Conservation (phyloP, 2,797 vertebrate genomes). For the Natrix natrix region DNA sequence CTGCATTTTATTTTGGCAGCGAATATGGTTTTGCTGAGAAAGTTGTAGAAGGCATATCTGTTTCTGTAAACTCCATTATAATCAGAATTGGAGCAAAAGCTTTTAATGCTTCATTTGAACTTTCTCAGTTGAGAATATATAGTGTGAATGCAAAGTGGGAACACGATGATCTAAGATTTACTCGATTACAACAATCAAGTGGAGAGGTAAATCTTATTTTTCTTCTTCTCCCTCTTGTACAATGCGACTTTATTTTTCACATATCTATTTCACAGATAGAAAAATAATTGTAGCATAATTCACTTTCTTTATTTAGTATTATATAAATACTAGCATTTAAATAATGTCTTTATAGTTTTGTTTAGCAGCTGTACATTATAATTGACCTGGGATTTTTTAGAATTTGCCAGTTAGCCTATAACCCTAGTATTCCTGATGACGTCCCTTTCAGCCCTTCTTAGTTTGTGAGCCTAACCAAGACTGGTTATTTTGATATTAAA, state of each 20-base stretch:
- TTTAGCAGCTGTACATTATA: neutral
- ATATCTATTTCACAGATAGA: neutral
- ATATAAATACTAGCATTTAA: neutral
- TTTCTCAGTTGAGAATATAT: constrained; percentile 95
- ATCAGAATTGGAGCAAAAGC: constrained; percentile 97
- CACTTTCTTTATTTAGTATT: neutral
- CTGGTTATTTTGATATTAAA: neutral
- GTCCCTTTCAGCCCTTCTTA: neutral
- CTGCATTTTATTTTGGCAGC: constrained; percentile 74
- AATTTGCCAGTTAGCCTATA: neutral
- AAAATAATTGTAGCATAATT: neutral
- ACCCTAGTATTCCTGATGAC: neutral
- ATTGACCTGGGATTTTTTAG: neutral
- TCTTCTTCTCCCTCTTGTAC: neutral
- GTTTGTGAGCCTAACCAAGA: neutral
- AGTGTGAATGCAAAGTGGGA: constrained; percentile 97
- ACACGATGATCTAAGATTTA: constrained; percentile 85
- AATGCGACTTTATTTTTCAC: neutral
- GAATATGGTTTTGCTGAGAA: constrained; percentile 99
- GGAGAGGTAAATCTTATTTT: constrained; percentile 83
- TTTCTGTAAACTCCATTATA: constrained; percentile 96
- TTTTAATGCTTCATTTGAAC: constrained; percentile 98
- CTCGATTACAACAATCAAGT: constrained; percentile 90
- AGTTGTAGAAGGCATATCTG: constrained; percentile 95
- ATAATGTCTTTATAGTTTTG: neutral